These are phyloP conservation scores for Engraulis encrasicolus DNA, from an alignment of 2,113 vertebrate species.

Conservation along the genomic window DNA sequence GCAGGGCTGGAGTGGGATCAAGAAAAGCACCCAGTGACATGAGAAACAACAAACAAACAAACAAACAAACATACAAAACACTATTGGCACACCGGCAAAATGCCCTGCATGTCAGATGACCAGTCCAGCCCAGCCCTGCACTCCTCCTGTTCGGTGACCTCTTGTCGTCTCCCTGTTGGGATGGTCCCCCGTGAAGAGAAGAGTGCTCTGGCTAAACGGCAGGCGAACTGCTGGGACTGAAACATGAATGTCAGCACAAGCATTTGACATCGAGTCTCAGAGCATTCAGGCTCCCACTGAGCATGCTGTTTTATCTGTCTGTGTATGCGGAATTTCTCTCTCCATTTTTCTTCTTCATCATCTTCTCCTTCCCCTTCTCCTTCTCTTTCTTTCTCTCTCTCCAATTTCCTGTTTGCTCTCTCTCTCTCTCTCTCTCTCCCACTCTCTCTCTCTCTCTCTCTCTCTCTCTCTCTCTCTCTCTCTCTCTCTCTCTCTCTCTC, in stretches of 20 bases:
- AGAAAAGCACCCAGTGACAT: too few species aligned
- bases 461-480: not conserved
- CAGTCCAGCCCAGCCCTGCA: too few species aligned
- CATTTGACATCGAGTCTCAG: conserved; percentile 45
- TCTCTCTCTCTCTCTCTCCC: not conserved
- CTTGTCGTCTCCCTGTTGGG: conserved; percentile 17
- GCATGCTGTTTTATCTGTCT: conserved; percentile 46
- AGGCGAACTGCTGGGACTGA: conserved; percentile 31
- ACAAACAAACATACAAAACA: too few species aligned
- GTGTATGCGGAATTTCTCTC: not conserved
- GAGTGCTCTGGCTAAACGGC: conserved; percentile 44
- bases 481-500: not conserved
- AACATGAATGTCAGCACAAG: conserved; percentile 50
- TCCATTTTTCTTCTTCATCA: not conserved
- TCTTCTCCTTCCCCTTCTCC: not conserved
- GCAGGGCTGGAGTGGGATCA: too few species aligned
- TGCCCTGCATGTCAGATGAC: too few species aligned
- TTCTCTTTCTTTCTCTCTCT: not conserved
- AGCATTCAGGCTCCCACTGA: conserved; percentile 49
- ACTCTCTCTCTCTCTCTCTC: not conserved
- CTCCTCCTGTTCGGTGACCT: conserved; percentile 17
- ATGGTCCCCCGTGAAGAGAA: conserved; percentile 23
- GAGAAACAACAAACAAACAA: too few species aligned
- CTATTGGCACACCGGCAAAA: too few species aligned
- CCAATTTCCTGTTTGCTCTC: not conserved